Percentiles rank a stretch among this genome's conserved stretches.
phyloP scores from a whole-genome alignment of 2,797 vertebrate species.

The Pelobates cultripes region DNA sequence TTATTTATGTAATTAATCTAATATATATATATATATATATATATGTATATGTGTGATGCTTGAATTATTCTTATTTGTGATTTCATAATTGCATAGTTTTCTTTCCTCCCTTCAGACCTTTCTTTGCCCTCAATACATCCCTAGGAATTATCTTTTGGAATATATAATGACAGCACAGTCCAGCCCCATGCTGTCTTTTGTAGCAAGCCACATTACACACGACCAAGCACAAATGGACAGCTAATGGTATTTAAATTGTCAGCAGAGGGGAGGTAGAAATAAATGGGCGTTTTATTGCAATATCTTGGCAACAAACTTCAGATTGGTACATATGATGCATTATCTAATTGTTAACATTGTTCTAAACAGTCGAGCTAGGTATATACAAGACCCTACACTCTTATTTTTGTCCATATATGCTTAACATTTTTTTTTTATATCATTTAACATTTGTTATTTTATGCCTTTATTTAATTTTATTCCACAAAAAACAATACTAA shows the following conservation, averaged over 20 bases:
- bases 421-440: too few relatives aligned
- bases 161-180: slow-evolving; percentile 36
- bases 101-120: slow-evolving; percentile 15
- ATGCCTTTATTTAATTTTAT: too few relatives aligned
- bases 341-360: not conserved
- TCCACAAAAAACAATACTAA: too few relatives aligned
- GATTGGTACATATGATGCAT: slow-evolving; percentile 25
- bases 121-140: slow-evolving; percentile 23
- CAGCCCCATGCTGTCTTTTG: slow-evolving; percentile 30
- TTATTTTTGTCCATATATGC: too few relatives aligned
- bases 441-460: too few relatives aligned
- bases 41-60: not conserved
- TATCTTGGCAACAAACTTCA: slow-evolving; percentile 44
- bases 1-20: too few relatives aligned
- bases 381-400: too few relatives aligned
- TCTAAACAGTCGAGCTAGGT: not conserved
- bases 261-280: slow-evolving; percentile 43
- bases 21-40: not conserved
- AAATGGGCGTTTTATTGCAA: slow-evolving; percentile 51
- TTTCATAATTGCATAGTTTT: slow-evolving; percentile 16
- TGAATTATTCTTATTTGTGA: not conserved
- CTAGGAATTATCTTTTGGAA: slow-evolving; percentile 43
- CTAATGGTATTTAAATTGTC: slow-evolving; percentile 53
- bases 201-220: slow-evolving; percentile 25
- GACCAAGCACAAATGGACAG: slow-evolving; percentile 39